Evolutionary conservation across 2,888 invertebrate genomes (phyloP).

Genomic region (Lasius fuliginosus): DNA sequence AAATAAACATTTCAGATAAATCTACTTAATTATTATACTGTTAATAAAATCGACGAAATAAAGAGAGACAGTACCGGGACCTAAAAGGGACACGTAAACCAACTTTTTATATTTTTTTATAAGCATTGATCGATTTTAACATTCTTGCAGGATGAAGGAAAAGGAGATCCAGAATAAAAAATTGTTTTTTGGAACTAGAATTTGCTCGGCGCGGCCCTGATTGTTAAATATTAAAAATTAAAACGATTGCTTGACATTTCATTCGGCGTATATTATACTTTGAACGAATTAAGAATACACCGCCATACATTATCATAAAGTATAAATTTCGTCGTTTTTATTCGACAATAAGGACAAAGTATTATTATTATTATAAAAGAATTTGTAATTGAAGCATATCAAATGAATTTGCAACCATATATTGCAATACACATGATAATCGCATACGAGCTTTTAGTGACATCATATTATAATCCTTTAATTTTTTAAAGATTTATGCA

Average conservation of each 20-base stretch:
- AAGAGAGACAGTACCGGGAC: neutral
- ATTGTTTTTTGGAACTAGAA: neutral
- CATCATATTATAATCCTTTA: constrained; percentile 48
- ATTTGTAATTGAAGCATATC: constrained; percentile 50
- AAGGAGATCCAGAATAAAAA: neutral
- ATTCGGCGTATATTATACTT: neutral
- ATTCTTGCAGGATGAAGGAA: neutral
- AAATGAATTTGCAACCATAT: constrained; percentile 41
- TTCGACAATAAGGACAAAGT: constrained; percentile 54
- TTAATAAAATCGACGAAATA: neutral
- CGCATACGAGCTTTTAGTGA: constrained; percentile 26
- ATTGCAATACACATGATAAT: constrained; percentile 43
- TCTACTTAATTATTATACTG: neutral
- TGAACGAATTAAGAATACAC: neutral
- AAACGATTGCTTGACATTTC: neutral
- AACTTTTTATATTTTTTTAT: neutral
- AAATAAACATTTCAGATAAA: neutral
- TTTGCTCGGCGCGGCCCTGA: neutral
- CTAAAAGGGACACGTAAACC: neutral
- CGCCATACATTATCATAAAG: neutral
- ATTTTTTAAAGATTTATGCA: constrained; percentile 52
- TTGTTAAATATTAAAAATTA: neutral
- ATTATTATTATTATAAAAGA: constrained; percentile 59
- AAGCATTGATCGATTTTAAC: neutral
- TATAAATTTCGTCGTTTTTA: constrained; percentile 50